These are phyloP conservation scores for Malurus elegans DNA, from an alignment of 2,113 vertebrate genomes.

Conservation along the genomic window DNA sequence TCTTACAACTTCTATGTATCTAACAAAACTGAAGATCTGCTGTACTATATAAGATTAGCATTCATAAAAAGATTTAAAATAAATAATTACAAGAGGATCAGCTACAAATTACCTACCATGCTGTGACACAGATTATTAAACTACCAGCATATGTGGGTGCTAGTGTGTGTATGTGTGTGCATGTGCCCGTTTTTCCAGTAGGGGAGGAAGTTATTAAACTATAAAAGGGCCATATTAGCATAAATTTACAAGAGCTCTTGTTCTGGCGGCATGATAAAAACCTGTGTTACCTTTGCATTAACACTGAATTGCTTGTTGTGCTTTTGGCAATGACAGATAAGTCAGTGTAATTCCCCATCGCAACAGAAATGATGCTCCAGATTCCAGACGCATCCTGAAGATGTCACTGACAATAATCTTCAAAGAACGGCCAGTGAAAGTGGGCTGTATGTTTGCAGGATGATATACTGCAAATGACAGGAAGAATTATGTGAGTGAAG, in stretches of 20 bases:
- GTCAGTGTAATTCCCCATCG: conserved; percentile 92
- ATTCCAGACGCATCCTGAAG: conserved; percentile 89
- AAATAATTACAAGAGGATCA: conserved; percentile 91
- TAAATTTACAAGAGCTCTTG: conserved; percentile 89
- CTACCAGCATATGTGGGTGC: conserved; percentile 29
- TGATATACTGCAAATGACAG: conserved; percentile 96
- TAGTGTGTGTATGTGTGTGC: conserved; percentile 18
- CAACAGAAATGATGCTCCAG: conserved; percentile 87
- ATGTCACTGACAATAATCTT: conserved; percentile 96
- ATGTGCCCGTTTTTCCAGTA: conserved; percentile 59
- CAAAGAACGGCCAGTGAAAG: conserved; percentile 87
- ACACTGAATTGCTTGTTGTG: conserved; percentile 90
- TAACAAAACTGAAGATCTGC: conserved; percentile 66
- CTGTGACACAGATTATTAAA: conserved; percentile 88
- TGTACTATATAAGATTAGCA: conserved; percentile 79
- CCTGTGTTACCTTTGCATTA: conserved; percentile 90
- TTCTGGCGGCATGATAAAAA: conserved; percentile 87
- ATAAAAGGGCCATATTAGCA: conserved; percentile 92
- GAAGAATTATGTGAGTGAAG: conserved; percentile 94
- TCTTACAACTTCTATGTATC: conserved; percentile 49
- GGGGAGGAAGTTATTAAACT: conserved; percentile 81
- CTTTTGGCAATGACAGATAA: conserved; percentile 97
- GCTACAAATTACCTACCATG: conserved; percentile 86
- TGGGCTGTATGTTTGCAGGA: conserved; percentile 90
- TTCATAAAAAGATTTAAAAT: conserved; percentile 85